phyloP scores from a whole-genome alignment of 2,797 vertebrate species.

The Lacerta agilis region DNA sequence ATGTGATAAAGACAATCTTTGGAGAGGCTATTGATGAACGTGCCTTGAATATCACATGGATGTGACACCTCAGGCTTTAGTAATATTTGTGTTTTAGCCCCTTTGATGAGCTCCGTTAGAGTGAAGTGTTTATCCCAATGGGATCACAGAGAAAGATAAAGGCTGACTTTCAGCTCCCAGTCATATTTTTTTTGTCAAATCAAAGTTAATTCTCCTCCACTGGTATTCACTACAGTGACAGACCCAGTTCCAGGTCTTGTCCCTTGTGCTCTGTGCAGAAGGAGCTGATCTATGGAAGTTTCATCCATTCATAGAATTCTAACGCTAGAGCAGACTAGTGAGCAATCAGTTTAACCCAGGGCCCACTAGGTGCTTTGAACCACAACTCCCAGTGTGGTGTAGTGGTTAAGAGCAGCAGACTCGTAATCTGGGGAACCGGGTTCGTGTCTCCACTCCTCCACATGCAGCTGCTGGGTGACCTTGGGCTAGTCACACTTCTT shows the following conservation, averaged over 20 bases:
- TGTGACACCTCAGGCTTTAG: constrained; percentile 22
- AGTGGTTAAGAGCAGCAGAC: too few species aligned
- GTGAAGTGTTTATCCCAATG: constrained; percentile 47
- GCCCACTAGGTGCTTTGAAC: too few species aligned
- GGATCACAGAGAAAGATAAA: constrained; percentile 12
- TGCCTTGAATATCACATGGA: constrained; percentile 27
- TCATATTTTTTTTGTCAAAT: constrained; percentile 31
- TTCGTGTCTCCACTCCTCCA: too few species aligned
- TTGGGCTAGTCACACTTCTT: too few species aligned
- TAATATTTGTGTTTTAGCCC: constrained; percentile 50
- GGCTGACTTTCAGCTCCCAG: constrained; percentile 2
- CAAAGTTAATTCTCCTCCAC: constrained; percentile 33
- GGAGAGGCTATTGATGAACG: constrained; percentile 50
- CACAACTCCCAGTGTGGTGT: too few species aligned
- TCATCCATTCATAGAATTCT: background rate
- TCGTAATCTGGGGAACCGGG: too few species aligned
- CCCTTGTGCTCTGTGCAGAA: background rate
- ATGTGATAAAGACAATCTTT: constrained; percentile 57
- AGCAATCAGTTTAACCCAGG: background rate
- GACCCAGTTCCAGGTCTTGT: too few species aligned
- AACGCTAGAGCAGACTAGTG: background rate
- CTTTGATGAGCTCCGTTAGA: constrained; percentile 49
- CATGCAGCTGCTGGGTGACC: too few species aligned
- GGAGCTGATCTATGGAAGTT: background rate
- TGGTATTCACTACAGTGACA: background rate